Base-by-base conservation (phyloP, 2,797 vertebrate species). In the Hemitrygon akajei region DNA sequence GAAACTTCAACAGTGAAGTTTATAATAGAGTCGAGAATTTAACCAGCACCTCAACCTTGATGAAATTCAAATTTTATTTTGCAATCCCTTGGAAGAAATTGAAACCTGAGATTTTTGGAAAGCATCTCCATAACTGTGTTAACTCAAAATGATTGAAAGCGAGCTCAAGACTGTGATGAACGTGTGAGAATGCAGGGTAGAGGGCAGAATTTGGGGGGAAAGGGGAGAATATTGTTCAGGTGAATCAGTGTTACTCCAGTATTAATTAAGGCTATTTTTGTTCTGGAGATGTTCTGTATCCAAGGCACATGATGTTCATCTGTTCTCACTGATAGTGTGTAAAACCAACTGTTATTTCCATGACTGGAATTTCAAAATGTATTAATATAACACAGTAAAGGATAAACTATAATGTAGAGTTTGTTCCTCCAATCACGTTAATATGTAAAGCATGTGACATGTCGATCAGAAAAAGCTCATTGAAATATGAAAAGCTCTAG, bases 401-500 rank as follows among this genome's bases (percentile, higher is more conserved):
- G 37, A 37, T 91, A 34, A 18, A 56, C 63, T 91, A 9, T 7
- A 11, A 6, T 69, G 66, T 71, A 91, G n/a, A 91, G 25, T 69
- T 71, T 91, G 87, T 9, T 37, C 9, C 9, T 63, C 86, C 60
- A 69, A 34, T 6, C 60, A 2, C 63, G 66, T 89, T 69, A 89
- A 71, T 69, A 37, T 91, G 9, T n/a, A 22, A 58, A 69, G 34
- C 9, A 91, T 37, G 16, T 18, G 34, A 66, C 6, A 7, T 37
- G 37, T 37, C n/a, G 30, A 34, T 71, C 1, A 7, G n/a, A 91
- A n/a, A 89, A 27, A 89, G 69, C 69, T 63, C 66, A 89, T 89
- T 89, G 60, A 89, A 66, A 91, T 91, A n/a, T n/a, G 14, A 91
- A 91, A 91, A 18, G 60, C 60, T 69, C 87, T 69, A n/a, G 30